phyloP scores from a whole-genome alignment of 2,888 invertebrate genomes.

The Erebia ligea region DNA sequence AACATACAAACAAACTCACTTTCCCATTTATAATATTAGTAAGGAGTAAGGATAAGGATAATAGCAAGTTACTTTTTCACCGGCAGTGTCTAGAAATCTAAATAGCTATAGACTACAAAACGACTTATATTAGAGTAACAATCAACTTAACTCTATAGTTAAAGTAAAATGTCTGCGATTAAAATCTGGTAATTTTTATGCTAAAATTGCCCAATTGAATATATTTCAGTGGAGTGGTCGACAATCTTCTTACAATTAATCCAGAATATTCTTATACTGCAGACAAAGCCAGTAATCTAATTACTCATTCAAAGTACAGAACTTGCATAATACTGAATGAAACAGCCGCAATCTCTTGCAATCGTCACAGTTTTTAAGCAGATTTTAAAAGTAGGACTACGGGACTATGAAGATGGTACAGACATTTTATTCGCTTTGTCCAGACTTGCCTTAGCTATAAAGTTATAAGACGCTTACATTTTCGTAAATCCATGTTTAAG shows the following conservation, averaged over 20 bases:
- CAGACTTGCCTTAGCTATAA: neutral
- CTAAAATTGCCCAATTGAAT: slow-evolving; percentile 37
- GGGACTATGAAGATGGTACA: slow-evolving; percentile 5
- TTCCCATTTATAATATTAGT: too few relatives aligned
- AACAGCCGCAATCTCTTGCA: slow-evolving; percentile 34
- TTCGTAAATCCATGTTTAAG: neutral
- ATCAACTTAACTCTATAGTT: neutral
- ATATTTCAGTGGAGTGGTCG: slow-evolving; percentile 47
- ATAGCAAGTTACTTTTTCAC: too few relatives aligned
- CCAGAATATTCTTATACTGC: slow-evolving; percentile 46
- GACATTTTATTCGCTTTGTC: slow-evolving; percentile 5
- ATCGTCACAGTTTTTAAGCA: slow-evolving; percentile 34
- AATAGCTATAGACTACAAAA: too few relatives aligned
- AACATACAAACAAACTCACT: too few relatives aligned
- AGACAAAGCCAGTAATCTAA: slow-evolving; percentile 51
- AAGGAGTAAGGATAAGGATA: too few relatives aligned
- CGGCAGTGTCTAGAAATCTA: too few relatives aligned
- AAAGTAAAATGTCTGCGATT: slow-evolving; percentile 7
- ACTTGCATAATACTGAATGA: slow-evolving; percentile 40
- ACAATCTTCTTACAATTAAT: slow-evolving; percentile 58
- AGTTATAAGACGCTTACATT: slow-evolving; percentile 4
- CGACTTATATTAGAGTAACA: too few relatives aligned
- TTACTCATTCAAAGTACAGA: slow-evolving; percentile 51
- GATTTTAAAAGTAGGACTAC: slow-evolving; percentile 31
- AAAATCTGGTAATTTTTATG: slow-evolving; percentile 23